phyloP scores from a whole-genome alignment of 2,113 vertebrate species.

The Tetrao urogallus region DNA sequence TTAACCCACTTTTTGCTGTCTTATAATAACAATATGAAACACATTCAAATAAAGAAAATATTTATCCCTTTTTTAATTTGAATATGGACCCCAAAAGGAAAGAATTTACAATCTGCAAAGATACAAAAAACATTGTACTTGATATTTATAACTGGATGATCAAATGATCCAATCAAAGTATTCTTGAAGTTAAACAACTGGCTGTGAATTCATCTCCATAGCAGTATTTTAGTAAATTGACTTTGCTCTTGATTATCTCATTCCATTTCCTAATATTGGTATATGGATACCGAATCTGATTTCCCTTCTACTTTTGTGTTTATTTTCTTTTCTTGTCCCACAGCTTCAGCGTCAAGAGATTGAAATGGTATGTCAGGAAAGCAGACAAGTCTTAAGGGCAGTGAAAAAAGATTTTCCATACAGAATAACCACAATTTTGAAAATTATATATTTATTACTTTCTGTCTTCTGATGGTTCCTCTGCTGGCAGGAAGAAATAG shows the following conservation, averaged over 20 bases:
- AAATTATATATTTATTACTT: background rate
- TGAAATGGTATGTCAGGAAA: background rate
- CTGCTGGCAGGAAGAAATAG: background rate
- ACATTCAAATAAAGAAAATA: background rate
- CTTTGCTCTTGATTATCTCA: slow-evolving; percentile 27
- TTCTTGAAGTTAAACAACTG: slow-evolving; percentile 31
- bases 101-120: background rate
- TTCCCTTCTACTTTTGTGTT: background rate
- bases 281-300: slow-evolving; percentile 19
- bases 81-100: background rate
- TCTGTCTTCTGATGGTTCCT: background rate
- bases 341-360: background rate
- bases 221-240: slow-evolving; percentile 26
- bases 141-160: background rate
- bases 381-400: background rate
- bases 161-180: slow-evolving; percentile 23
- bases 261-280: slow-evolving; percentile 30
- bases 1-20: background rate
- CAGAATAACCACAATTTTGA: background rate
- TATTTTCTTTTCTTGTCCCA: background rate
- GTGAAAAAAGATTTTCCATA: background rate
- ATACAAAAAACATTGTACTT: background rate
- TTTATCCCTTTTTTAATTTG: background rate
- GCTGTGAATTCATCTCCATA: slow-evolving; percentile 6
- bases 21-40: background rate